A percentile compares a stretch with the other conserved stretches of the same genome.
Conservation (phyloP, 2,113 vertebrate genomes). For the Solenodon paradoxus region DNA sequence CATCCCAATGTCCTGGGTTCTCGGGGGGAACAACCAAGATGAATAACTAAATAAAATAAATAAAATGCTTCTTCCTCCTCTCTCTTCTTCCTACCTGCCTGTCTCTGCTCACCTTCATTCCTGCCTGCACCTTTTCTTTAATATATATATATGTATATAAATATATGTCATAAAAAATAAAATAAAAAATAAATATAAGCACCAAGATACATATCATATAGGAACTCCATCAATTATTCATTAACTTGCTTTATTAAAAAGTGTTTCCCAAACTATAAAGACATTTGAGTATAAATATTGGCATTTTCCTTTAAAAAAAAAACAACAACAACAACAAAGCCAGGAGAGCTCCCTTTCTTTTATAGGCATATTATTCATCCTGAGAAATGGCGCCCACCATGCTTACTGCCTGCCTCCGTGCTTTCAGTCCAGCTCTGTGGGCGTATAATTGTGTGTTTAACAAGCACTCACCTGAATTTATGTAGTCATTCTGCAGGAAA, state of each 20-base stretch:
- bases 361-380: not conserved
- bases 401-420: not conserved
- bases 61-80: too few relatives aligned
- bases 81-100: too few relatives aligned
- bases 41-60: too few relatives aligned
- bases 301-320: not conserved
- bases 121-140: too few relatives aligned
- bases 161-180: not conserved
- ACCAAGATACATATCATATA: not conserved
- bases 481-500: not conserved
- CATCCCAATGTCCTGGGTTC: too few relatives aligned
- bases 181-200: too few relatives aligned
- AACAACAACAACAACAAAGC: too few relatives aligned
- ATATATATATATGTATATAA: too few relatives aligned
- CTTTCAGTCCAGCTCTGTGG: not conserved
- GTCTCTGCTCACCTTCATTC: too few relatives aligned
- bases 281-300: not conserved
- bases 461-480: conserved; percentile 22
- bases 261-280: not conserved
- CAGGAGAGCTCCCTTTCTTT: not conserved
- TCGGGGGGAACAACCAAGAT: too few relatives aligned
- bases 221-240: not conserved
- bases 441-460: not conserved
- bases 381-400: not conserved
- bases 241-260: conserved; percentile 26